These are phyloP conservation scores for Hetaerina titia DNA, from an alignment of 2,888 invertebrate genomes.

Conservation along the genomic window DNA sequence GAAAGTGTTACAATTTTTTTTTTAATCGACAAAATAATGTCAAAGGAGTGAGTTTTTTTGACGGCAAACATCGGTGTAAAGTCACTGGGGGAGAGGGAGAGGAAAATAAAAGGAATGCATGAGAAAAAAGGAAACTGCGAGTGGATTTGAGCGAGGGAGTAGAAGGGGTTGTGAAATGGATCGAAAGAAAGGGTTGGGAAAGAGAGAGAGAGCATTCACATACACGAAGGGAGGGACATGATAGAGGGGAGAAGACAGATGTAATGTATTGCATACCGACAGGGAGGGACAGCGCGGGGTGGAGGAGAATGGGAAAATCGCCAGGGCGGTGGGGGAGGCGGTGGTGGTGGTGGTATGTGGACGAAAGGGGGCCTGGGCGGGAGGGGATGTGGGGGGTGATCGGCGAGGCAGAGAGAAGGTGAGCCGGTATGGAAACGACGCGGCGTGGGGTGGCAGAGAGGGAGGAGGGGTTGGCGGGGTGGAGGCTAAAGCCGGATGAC, in stretches of 20 bases:
- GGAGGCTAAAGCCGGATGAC: slow-evolving; percentile 39
- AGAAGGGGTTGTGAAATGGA: background rate
- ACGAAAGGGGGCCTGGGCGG: background rate
- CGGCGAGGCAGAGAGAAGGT: background rate
- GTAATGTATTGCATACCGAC: background rate
- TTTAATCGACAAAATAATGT: background rate
- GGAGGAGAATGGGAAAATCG: background rate
- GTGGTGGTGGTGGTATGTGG: background rate
- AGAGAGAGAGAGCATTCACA: background rate
- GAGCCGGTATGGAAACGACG: slow-evolving; percentile 11
- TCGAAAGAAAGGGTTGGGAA: background rate
- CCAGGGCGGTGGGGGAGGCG: background rate
- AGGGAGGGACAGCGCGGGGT: background rate
- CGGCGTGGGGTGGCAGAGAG: background rate
- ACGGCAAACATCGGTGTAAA: background rate
- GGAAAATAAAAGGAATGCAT: background rate
- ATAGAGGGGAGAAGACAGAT: slow-evolving; percentile 31
- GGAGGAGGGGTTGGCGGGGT: background rate
- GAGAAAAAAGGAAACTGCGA: background rate
- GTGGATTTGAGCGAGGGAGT: background rate
- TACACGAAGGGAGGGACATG: background rate
- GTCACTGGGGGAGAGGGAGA: background rate
- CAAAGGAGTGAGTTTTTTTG: background rate
- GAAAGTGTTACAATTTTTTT: background rate
- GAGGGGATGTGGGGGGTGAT: background rate